Conservation (phyloP, 2,113 vertebrate species). For the Caretta caretta region DNA sequence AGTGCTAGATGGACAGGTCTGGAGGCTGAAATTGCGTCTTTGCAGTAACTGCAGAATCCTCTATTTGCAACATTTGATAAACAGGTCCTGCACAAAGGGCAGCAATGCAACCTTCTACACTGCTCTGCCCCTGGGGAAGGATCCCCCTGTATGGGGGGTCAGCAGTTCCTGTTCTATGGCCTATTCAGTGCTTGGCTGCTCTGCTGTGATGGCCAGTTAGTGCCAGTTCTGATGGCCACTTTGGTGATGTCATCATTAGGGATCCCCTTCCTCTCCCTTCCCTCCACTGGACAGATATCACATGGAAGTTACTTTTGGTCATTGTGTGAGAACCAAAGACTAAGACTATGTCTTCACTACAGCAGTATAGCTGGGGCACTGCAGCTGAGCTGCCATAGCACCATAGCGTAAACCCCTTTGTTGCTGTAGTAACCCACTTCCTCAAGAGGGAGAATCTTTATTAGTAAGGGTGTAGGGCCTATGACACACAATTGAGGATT, state of each 20-base stretch:
- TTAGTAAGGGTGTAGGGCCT: neutral
- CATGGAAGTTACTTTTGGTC: neutral
- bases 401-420: neutral
- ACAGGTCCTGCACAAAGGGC: neutral
- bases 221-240: neutral
- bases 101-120: neutral
- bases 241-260: neutral
- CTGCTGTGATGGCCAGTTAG: rapidly evolving
- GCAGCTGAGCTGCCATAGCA: neutral
- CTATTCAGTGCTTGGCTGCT: neutral
- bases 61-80: neutral
- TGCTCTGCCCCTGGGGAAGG: neutral
- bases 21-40: neutral
- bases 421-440: neutral
- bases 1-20: neutral
- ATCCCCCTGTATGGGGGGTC: neutral
- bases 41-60: neutral
- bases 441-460: neutral
- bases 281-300: neutral
- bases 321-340: neutral
- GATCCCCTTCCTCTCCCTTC: neutral
- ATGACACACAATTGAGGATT: neutral
- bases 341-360: neutral
- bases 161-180: neutral
- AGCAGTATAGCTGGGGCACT: neutral